Evolutionary conservation across 2,888 invertebrate species (phyloP), one percentile per base, ranked within the genome.

Genomic region (Elmis aenea): DNA sequence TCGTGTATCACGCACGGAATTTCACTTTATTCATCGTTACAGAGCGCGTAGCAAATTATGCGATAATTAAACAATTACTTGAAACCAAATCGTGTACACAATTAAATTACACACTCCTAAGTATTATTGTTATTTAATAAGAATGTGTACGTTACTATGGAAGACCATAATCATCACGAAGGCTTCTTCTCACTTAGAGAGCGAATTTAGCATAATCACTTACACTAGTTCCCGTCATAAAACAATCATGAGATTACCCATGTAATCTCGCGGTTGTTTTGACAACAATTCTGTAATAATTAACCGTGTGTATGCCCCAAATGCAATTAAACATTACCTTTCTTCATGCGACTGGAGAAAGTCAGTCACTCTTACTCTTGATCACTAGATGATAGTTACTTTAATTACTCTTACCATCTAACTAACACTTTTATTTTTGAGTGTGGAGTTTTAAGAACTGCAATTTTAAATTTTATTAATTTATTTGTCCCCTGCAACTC

Each of bases 281-380:
- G n/a, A 21, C 21, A 29, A 39, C 39, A 30, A 24, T n/a, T 16
- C 30, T 27, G 11, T 10, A 14, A 21, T 39, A 33, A 39, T 39
- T 39, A 39, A 39, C 20, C 33, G 39, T 39, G 38, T 33, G 39
- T 39, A 34, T 27, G 33, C 34, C 29, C 29, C 34, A 29, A 27
- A 33, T 39, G 33, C 5, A 39, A 39, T 38, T 38, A 38, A 26
- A 18, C 14, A 8, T 15, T 29, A 40, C 41, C 41, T 41, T 41
- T 41, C 41, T 36, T 41, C 26, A 23, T 31, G 30, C 31, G 27
- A 14, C 13, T 13, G 33, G 41, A 32, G 41, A 37, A 40, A 41
- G 41, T 36, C 13, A 33, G 22, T 40, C 26, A 34, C 34, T 34
- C 34, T 34, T 28, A 20, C 25, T 22, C 9, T 35, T 35, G 31